Base-by-base conservation (phyloP, 2,888 invertebrate genomes). In the Pilophorus perplexus region DNA sequence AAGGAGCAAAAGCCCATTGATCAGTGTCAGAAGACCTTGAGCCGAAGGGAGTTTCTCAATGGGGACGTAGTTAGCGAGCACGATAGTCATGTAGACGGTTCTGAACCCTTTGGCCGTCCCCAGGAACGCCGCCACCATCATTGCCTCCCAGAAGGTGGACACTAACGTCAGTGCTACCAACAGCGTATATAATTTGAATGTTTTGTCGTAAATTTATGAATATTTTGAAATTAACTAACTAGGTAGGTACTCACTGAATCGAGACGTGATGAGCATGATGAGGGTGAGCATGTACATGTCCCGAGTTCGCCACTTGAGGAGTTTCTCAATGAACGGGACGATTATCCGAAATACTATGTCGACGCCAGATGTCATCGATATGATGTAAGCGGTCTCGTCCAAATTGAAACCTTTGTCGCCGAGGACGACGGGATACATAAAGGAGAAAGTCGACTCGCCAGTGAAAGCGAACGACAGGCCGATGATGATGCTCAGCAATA, bases 71-170 rank as follows among this genome's bases (percentile, higher is more conserved):
- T 78, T 83, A 0, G 88, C 87, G 66, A 88, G 83, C 2, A 87
- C 83, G 14, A 87, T 77, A 48, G 82, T 80, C 82, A 86, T 84
- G 73, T 85, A 87, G 0, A 87, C 86, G 0, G 86, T 83, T 68
- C 87, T 78, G 27, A 87, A 78, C 0, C 87, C 88, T 78, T 87
- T 88, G 0, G 85, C 83, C 42, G 85, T 75, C 16, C 88, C 88
- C 69, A 88, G 78, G 10, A 79, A 80, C 1, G 83, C 73, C 0
- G 84, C 83, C 3, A 86, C 81, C 1, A 74, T 38, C 44, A 81
- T 16, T 46, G 80, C 73, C 5, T 74, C 78, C 70, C 65, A 38
- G 68, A 76, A 80, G 8, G 73, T 73, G 1, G 71, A 68, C 5
- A 74, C 74, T 18, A 79, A 75, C 37, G 80, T 71, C 37, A 81